Percentiles rank a stretch among this genome's conserved stretches.
phyloP scores from a whole-genome alignment of 2,797 vertebrate species.

The Myotis daubentonii region DNA sequence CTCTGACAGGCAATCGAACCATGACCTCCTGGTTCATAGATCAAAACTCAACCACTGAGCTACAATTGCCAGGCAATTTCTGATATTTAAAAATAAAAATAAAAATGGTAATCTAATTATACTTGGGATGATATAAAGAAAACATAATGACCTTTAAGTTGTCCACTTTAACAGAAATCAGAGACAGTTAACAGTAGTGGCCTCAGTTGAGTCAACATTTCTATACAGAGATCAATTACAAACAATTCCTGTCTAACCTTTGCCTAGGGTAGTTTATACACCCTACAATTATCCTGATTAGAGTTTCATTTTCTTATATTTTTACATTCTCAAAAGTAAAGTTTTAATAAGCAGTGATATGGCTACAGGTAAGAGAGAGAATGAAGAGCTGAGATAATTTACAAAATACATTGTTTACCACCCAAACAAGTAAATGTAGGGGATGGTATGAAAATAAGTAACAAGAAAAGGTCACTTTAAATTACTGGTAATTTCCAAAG shows the following conservation, averaged over 20 bases:
- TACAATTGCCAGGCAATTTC: not conserved
- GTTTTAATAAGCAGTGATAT: conserved; percentile 37
- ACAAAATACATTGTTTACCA: not conserved
- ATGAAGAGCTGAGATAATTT: not conserved
- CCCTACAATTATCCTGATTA: not conserved
- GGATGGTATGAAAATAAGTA: conserved; percentile 4
- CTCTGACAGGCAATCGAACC: too few species aligned
- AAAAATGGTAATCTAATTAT: not conserved
- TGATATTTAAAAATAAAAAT: not conserved
- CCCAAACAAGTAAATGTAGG: not conserved
- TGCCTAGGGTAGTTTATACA: not conserved
- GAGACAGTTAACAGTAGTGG: not conserved
- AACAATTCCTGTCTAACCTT: not conserved
- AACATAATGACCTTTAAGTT: not conserved
- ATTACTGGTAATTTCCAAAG: conserved; percentile 43
- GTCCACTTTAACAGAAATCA: not conserved
- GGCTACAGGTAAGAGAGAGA: not conserved
- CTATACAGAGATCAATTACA: not conserved
- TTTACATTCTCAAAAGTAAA: not conserved
- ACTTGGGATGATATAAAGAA: not conserved
- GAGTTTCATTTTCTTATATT: not conserved
- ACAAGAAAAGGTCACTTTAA: conserved; percentile 23
- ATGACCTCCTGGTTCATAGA: too few species aligned
- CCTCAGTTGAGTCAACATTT: not conserved
- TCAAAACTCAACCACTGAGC: too few species aligned